Evolutionary conservation across 2,888 invertebrate species (phyloP).

Genomic region (Dolichomitus sp.): DNA sequence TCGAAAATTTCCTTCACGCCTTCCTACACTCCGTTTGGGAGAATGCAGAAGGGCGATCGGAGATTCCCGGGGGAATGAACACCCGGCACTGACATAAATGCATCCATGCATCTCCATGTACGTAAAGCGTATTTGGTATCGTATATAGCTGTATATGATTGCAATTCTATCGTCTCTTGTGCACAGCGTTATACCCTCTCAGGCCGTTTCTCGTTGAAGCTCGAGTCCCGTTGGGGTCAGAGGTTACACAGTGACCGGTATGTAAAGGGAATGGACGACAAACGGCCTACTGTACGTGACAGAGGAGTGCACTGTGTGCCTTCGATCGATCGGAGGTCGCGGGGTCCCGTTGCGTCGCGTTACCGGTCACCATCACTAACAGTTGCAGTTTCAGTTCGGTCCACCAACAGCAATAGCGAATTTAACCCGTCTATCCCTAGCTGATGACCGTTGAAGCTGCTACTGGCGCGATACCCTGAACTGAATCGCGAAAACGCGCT

Average conservation of each 20-base stretch:
- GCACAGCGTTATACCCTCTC: conserved; percentile 70
- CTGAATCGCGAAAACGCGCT: conserved; percentile 54
- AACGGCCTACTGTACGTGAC: conserved; percentile 78
- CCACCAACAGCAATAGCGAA: conserved; percentile 24
- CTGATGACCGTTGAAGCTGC: conserved; percentile 50
- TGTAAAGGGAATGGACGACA: conserved; percentile 78
- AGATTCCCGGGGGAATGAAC: conserved; percentile 38
- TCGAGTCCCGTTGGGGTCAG: conserved; percentile 68
- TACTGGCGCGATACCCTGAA: conserved; percentile 49
- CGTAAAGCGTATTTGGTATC: background rate
- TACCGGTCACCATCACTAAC: conserved; percentile 11
- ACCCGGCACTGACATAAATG: conserved; percentile 49
- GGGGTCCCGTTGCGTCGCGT: conserved; percentile 28
- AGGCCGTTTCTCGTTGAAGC: conserved; percentile 55
- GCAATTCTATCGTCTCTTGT: conserved; percentile 48
- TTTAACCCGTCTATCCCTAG: conserved; percentile 57
- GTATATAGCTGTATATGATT: conserved; percentile 4
- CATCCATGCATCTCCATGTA: conserved; percentile 48
- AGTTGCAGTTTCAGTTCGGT: conserved; percentile 27
- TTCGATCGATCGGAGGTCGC: conserved; percentile 66
- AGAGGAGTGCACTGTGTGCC: conserved; percentile 68
- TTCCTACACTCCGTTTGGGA: conserved; percentile 3
- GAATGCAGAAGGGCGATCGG: conserved; percentile 13
- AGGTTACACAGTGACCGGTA: conserved; percentile 74
- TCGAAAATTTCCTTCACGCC: conserved; percentile 3